Conservation (phyloP, 2,797 vertebrate species). For the Remorina albescens region DNA sequence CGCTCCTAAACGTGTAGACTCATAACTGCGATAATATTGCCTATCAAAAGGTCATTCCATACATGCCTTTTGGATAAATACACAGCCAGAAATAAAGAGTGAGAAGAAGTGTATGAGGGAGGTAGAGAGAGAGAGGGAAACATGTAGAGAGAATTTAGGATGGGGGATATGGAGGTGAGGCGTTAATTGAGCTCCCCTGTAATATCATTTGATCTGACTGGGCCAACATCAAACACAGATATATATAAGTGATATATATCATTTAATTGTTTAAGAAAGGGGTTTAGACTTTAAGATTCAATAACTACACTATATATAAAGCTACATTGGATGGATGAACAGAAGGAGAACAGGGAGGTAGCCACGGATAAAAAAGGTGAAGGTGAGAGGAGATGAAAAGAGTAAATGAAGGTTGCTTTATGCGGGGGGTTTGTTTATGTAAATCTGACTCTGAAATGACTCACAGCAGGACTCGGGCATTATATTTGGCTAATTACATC, state of each 20-base stretch:
- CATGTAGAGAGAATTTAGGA: constrained; percentile 2
- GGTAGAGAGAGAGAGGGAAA: neutral
- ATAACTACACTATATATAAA: neutral
- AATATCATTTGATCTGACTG: constrained; percentile 43
- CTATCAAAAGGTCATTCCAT: constrained; percentile 59
- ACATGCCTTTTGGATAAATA: constrained; percentile 56
- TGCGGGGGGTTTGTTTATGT: neutral
- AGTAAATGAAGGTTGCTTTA: neutral
- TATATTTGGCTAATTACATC: constrained; percentile 27
- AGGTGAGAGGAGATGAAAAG: neutral
- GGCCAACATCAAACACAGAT: neutral
- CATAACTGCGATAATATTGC: constrained; percentile 35
- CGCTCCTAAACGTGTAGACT: constrained; percentile 17
- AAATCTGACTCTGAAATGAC: constrained; percentile 16
- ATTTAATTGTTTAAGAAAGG: no score
- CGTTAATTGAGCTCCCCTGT: constrained; percentile 29
- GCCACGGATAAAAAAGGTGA: no score
- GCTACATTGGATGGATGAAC: neutral
- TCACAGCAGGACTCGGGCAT: neutral
- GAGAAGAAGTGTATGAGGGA: neutral
- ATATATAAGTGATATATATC: neutral
- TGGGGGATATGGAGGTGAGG: neutral
- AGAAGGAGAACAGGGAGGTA: no score
- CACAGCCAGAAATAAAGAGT: constrained; percentile 49
- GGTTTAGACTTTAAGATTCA: neutral